Evolutionary conservation across 2,888 invertebrate species (phyloP).

Genomic region (Chromoteleia sp.): DNA sequence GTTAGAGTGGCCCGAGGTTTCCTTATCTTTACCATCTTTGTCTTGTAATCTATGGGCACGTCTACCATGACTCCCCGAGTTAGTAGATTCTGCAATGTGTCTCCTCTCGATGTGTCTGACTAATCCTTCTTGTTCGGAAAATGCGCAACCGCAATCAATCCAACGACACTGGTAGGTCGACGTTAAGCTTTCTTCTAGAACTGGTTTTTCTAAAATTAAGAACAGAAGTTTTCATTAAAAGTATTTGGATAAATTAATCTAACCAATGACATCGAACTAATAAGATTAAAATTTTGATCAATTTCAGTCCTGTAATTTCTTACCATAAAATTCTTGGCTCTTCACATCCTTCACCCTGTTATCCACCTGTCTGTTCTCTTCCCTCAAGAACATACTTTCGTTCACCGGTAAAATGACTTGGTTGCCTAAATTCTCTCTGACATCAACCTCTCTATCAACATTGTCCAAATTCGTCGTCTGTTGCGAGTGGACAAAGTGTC

Average conservation of each 20-base stretch:
- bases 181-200: slow-evolving; percentile 74
- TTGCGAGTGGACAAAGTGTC: slow-evolving; percentile 79
- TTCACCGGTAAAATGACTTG: slow-evolving; percentile 45
- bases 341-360: slow-evolving; percentile 19
- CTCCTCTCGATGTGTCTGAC: slow-evolving; percentile 93
- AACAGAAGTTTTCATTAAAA: background rate
- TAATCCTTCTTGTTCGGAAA: slow-evolving; percentile 91
- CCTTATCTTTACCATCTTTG: slow-evolving; percentile 71
- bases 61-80: slow-evolving; percentile 60
- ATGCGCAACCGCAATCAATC: slow-evolving; percentile 93
- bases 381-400: slow-evolving; percentile 36
- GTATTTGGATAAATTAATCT: no score
- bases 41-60: slow-evolving; percentile 77
- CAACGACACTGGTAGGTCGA: slow-evolving; percentile 89
- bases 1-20: slow-evolving; percentile 1
- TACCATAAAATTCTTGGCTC: slow-evolving; percentile 29
- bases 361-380: slow-evolving; percentile 23
- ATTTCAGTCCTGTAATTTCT: no score
- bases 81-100: slow-evolving; percentile 90
- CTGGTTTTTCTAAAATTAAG: slow-evolving; percentile 71
- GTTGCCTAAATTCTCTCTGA: slow-evolving; percentile 75
- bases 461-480: slow-evolving; percentile 44
- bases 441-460: slow-evolving; percentile 50
- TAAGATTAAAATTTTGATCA: no score
- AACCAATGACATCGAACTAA: no score